A percentile compares a stretch with the other conserved stretches of the same genome.
phyloP scores from a whole-genome alignment of 2,888 invertebrate species.

The Poecilobothrus nobilitatus region DNA sequence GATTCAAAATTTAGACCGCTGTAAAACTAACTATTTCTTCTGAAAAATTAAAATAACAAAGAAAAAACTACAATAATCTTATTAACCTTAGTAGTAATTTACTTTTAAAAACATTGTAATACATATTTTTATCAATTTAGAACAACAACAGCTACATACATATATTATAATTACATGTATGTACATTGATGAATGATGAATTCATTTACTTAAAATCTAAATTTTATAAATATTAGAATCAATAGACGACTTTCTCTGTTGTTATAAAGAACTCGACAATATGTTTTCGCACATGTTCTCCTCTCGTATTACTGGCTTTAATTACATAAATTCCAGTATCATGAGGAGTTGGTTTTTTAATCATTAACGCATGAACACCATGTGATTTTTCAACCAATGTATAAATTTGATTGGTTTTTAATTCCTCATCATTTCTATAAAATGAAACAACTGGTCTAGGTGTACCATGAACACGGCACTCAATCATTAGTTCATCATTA shows the following conservation, averaged over 20 bases:
- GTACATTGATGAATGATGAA: too few species aligned
- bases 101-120: background rate
- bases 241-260: conserved; percentile 7
- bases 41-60: too few species aligned
- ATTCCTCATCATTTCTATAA: background rate
- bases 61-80: background rate
- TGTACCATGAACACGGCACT: conserved; percentile 7
- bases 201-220: background rate
- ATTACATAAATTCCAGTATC: conserved; percentile 8
- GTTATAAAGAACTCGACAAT: conserved; percentile 2
- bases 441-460: background rate
- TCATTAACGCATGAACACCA: background rate
- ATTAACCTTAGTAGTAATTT: background rate
- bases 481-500: conserved; percentile 1
- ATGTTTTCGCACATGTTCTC: conserved; percentile 4
- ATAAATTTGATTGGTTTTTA: background rate
- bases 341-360: background rate
- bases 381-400: background rate
- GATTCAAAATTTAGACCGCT: too few species aligned
- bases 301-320: background rate
- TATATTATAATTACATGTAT: too few species aligned
- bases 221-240: background rate
- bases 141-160: background rate
- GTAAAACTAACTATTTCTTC: background rate
- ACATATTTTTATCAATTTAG: background rate